phyloP scores from a whole-genome alignment of 2,888 invertebrate species.

The Suillia variegata region DNA sequence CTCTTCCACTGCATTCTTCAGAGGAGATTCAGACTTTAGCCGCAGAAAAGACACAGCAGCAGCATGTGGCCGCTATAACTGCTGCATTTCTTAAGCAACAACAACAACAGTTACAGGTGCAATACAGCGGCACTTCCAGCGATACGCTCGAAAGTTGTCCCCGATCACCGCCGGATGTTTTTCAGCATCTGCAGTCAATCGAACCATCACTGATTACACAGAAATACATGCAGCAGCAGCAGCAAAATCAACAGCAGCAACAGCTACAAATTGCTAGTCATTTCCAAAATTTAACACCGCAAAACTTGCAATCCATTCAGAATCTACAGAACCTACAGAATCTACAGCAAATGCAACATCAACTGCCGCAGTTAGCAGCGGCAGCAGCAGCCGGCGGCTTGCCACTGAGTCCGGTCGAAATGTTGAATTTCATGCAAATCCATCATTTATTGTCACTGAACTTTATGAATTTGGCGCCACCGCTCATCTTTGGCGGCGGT shows the following conservation, averaged over 20 bases:
- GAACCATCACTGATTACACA: constrained; percentile 22
- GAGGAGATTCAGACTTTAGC: too few species aligned
- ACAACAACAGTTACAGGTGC: constrained; percentile 39
- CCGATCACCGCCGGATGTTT: constrained; percentile 24
- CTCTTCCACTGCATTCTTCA: too few species aligned
- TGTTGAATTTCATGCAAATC: constrained; percentile 83
- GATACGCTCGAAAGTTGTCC: neutral
- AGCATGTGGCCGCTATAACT: constrained; percentile 39
- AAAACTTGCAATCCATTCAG: constrained; percentile 49
- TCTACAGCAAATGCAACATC: constrained; percentile 55
- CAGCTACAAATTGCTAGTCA: constrained; percentile 28
- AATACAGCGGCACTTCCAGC: constrained; percentile 26
- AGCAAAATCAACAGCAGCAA: constrained; percentile 26
- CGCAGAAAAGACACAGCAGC: too few species aligned
- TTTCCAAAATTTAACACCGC: constrained; percentile 29
- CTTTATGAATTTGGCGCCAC: constrained; percentile 94
- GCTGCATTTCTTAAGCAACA: constrained; percentile 45
- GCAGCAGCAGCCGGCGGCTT: constrained; percentile 61
- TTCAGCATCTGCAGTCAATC: constrained; percentile 24
- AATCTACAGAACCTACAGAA: constrained; percentile 53
- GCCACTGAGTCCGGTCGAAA: constrained; percentile 83
- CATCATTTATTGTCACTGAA: constrained; percentile 91
- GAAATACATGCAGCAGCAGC: constrained; percentile 26
- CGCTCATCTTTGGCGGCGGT: constrained; percentile 62
- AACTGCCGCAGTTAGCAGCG: constrained; percentile 45